These are phyloP conservation scores for Parascotia fuliginaria DNA, from an alignment of 2,888 invertebrate species.

Conservation along the genomic window DNA sequence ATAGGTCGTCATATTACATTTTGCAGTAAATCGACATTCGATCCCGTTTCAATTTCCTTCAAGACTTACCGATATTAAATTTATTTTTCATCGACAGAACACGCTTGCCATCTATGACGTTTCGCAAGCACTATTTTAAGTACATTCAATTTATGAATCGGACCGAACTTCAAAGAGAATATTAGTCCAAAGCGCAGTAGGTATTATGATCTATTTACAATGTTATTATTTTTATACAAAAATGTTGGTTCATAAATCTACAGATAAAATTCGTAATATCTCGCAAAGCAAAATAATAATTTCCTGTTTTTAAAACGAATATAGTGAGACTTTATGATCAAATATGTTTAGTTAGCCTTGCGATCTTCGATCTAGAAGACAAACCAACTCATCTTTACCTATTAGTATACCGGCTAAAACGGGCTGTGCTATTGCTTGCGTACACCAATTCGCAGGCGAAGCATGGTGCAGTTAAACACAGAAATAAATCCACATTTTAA, in stretches of 20 bases:
- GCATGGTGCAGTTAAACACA: too few relatives aligned
- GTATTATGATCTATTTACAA: not conserved
- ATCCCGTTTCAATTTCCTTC: not conserved
- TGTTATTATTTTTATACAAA: not conserved
- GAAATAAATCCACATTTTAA: too few relatives aligned
- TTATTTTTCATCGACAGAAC: not conserved
- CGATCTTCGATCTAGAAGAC: not conserved
- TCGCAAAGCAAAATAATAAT: conserved; percentile 1
- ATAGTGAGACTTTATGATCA: not conserved
- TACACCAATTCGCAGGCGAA: too few relatives aligned
- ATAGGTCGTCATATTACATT: not conserved
- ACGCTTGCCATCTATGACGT: not conserved
- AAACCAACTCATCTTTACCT: not conserved
- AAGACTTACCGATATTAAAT: not conserved
- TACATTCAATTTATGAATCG: not conserved
- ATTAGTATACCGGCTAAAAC: too few relatives aligned
- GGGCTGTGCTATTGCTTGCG: too few relatives aligned
- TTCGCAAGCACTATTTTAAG: not conserved
- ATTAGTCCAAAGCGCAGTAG: not conserved
- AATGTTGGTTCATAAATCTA: not conserved
- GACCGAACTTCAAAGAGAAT: not conserved
- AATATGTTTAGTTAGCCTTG: not conserved
- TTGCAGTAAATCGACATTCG: not conserved
- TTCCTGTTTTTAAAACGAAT: conserved; percentile 2
- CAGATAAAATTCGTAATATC: not conserved